These are phyloP conservation scores for Pristionchus japonicus DNA, from an alignment of 2,888 invertebrate genomes.

Conservation along the genomic window DNA sequence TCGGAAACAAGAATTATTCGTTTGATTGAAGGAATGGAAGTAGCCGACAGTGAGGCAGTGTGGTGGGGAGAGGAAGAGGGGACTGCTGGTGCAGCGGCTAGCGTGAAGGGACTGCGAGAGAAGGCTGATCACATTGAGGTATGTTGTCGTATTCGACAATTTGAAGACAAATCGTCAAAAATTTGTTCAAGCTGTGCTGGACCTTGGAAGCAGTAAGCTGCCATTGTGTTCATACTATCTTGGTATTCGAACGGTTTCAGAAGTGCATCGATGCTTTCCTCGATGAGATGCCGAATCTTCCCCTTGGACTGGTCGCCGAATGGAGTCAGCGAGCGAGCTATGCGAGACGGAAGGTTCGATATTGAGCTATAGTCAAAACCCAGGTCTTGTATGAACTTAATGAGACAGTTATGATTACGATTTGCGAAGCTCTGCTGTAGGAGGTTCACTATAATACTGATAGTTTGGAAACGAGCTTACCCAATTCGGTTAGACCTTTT, in stretches of 20 bases:
- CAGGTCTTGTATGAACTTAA: too few species aligned
- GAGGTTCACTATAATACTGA: too few species aligned
- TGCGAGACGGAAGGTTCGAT: conserved; percentile 5
- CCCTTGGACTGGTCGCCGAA: conserved; percentile 17
- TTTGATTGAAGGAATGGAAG: background rate
- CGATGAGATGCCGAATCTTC: background rate
- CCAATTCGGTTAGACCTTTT: too few species aligned
- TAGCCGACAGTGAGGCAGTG: background rate
- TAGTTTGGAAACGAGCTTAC: too few species aligned
- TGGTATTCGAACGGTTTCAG: too few species aligned
- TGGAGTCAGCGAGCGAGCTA: conserved; percentile 42
- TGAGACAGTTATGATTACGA: too few species aligned
- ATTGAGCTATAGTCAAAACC: background rate
- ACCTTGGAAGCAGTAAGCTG: too few species aligned
- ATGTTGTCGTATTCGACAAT: too few species aligned
- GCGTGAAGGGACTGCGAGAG: background rate
- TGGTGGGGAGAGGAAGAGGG: conserved; percentile 8
- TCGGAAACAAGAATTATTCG: background rate
- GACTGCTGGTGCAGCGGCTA: background rate
- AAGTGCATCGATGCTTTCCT: conserved; percentile 9
- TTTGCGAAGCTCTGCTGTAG: too few species aligned
- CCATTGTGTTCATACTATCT: too few species aligned
- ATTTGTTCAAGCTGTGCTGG: too few species aligned
- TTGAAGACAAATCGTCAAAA: too few species aligned
- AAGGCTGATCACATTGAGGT: conserved; percentile 19